These are phyloP conservation scores for Thymallus thymallus DNA, from an alignment of 2,113 vertebrate genomes.

Conservation along the genomic window DNA sequence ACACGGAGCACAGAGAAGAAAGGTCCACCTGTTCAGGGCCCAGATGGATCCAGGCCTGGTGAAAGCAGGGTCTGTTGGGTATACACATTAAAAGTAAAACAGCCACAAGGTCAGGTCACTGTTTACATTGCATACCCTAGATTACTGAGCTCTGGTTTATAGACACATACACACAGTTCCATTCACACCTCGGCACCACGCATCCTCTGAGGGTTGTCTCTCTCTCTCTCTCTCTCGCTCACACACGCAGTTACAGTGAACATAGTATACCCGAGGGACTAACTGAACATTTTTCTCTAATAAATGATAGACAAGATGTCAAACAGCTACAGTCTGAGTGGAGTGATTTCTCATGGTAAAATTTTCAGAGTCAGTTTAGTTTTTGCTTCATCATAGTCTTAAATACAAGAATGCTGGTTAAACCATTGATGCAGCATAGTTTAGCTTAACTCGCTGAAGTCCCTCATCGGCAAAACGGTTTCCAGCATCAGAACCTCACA, in stretches of 20 bases:
- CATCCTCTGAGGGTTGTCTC: background rate
- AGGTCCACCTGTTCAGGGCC: background rate
- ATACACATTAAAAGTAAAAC: background rate
- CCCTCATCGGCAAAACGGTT: slow-evolving; percentile 32
- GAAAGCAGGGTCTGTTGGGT: background rate
- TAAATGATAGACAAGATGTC: too few species aligned
- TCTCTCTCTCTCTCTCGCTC: too few species aligned
- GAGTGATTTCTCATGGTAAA: background rate
- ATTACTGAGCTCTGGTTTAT: background rate
- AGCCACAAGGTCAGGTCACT: background rate
- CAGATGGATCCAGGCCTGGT: background rate
- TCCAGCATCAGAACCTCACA: slow-evolving; percentile 47
- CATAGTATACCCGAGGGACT: background rate
- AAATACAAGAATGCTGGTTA: background rate
- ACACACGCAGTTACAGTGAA: background rate
- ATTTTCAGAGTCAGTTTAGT: background rate
- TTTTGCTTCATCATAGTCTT: background rate
- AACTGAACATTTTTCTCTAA: background rate
- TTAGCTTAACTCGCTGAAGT: slow-evolving; percentile 8
- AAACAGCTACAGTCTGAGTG: too few species aligned
- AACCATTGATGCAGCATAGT: background rate
- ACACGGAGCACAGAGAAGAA: background rate
- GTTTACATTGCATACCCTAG: background rate
- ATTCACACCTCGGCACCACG: background rate
- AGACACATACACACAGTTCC: background rate